Conservation (phyloP, 2,113 vertebrate genomes). For the Hemicordylus capensis region DNA sequence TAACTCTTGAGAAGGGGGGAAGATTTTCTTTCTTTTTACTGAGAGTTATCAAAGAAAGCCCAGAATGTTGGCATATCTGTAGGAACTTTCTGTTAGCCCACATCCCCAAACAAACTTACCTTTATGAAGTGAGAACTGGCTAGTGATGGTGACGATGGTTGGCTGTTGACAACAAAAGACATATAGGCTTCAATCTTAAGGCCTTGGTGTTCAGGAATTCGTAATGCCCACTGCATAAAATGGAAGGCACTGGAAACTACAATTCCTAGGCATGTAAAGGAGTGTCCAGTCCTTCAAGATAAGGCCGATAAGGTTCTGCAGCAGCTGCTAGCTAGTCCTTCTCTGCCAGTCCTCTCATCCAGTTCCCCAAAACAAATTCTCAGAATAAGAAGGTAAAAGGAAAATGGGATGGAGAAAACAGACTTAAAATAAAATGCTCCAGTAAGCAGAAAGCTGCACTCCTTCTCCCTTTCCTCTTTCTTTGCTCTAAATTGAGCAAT, state of each 20-base stretch:
- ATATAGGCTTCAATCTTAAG: not conserved
- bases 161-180: not conserved
- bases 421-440: too few relatives aligned
- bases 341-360: too few relatives aligned
- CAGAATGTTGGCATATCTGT: not conserved
- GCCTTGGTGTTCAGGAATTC: too few relatives aligned
- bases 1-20: not conserved
- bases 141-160: not conserved
- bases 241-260: not conserved
- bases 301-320: too few relatives aligned
- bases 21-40: not conserved
- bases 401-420: too few relatives aligned
- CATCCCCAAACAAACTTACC: not conserved
- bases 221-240: not conserved
- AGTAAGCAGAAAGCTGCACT: too few relatives aligned
- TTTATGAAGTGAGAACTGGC: not conserved
- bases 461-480: too few relatives aligned
- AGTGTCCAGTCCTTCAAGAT: too few relatives aligned
- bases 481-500: too few relatives aligned
- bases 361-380: too few relatives aligned
- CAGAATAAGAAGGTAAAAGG: too few relatives aligned
- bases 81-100: not conserved
- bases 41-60: not conserved
- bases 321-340: too few relatives aligned
- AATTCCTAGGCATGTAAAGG: not conserved